Evolutionary conservation across 1,140 invertebrate species (phyloP), one percentile per base, ranked within the genome.

Genomic region (Delia radicum): DNA sequence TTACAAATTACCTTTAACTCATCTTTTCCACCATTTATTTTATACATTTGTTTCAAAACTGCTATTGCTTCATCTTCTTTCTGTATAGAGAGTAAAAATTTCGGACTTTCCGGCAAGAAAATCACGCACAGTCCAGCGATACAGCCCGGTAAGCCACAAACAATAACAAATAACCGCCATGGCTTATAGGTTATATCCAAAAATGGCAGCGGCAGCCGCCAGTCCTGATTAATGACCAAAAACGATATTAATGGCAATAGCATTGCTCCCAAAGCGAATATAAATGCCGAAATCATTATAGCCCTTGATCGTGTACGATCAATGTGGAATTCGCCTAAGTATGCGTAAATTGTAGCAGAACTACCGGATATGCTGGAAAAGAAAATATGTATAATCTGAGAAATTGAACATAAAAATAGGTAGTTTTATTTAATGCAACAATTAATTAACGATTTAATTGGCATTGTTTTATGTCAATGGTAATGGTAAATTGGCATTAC

Each of bases 61-160:
- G 87, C 83, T 4, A 92, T 80, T 10, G 89, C 88, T 33, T 89
- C 88, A 3, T 89, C 85, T 7, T 87, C 80, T 12, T 87, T 84
- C 77, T 90, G 90, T 76, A 86, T 87, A 5, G 88, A 81, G n/a
- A 91, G 87, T 0, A 93, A 82, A 82, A 90, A 94, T 80, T 93
- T 92, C 0, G 93, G 92, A 81, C 92, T 93, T 79, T 94, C 93
- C 0, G 92, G 92, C 55, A 93, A 90, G 29, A 89, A 87, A 4
- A 89, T 81, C 21, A 94, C 86, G 0, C 89, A 79, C 0, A 91
- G 55, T 3, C 89, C 89, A 2, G 89, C 89, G 0, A 90, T 74
- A 0, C 92, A 85, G 78, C 90, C 89, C 0, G 92, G 92, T 7
- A 93, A 65, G 0, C 91, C 88, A 76, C 89, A 92, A 0, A 92